These are phyloP conservation scores for Phoxinus dragarum DNA, from an alignment of 2,797 vertebrate species.

Conservation along the genomic window DNA sequence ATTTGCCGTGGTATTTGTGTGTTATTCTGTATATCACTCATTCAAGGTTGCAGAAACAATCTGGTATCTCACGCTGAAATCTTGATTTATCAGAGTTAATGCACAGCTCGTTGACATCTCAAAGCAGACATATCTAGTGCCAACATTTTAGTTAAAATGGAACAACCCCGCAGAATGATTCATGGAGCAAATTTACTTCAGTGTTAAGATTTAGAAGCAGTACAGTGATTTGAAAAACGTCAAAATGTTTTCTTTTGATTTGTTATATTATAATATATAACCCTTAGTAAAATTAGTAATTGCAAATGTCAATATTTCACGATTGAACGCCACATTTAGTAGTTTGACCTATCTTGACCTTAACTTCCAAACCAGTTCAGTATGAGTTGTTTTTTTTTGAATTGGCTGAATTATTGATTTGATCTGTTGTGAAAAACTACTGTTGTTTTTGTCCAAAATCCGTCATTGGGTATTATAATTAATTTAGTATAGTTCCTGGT, in stretches of 20 bases:
- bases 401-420: conserved; percentile 3
- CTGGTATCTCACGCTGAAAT: not conserved
- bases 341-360: not conserved
- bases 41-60: not conserved
- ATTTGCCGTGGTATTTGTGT: conserved; percentile 50
- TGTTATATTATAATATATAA: not conserved
- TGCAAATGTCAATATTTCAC: not conserved
- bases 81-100: not conserved
- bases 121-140: not conserved
- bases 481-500: not conserved
- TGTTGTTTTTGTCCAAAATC: conserved; percentile 1
- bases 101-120: not conserved
- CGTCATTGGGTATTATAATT: not conserved
- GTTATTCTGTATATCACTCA: conserved; percentile 22
- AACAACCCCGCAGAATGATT: not conserved
- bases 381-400: not conserved
- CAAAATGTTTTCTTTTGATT: not conserved
- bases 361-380: conserved; percentile 11
- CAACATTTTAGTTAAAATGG: not conserved
- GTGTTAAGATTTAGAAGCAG: conserved; percentile 7
- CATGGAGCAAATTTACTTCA: not conserved
- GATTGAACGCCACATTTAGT: not conserved
- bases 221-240: not conserved
- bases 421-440: not conserved
- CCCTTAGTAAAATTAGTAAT: not conserved